phyloP scores from a whole-genome alignment of 2,113 vertebrate species.

The Tichodroma muraria region DNA sequence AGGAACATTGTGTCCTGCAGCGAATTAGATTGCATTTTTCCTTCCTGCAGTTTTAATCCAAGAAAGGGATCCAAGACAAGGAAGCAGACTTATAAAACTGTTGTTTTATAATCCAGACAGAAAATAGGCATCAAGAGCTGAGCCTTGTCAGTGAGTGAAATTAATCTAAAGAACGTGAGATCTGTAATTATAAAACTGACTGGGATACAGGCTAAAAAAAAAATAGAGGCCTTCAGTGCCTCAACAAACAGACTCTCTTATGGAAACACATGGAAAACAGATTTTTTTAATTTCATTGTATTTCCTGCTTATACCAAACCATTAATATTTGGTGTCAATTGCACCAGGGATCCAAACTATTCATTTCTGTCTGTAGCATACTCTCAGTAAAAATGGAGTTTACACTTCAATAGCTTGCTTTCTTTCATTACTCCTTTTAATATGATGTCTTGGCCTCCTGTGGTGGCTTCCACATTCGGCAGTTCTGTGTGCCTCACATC shows the following conservation, averaged over 20 bases:
- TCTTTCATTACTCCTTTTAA: constrained; percentile 56
- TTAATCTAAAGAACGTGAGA: background rate
- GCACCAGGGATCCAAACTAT: background rate
- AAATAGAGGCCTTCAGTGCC: background rate
- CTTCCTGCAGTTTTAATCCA: constrained; percentile 1
- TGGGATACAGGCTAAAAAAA: background rate
- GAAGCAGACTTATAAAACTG: fast-evolving
- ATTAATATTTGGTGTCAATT: constrained; percentile 12
- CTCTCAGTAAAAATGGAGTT: constrained; percentile 38
- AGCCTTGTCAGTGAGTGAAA: background rate
- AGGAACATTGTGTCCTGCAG: background rate
- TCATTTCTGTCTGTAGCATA: constrained; percentile 20
- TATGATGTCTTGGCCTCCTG: constrained; percentile 22
- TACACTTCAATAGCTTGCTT: constrained; percentile 27
- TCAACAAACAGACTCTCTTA: background rate
- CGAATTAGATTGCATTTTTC: background rate
- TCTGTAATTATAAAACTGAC: background rate
- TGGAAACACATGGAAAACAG: background rate
- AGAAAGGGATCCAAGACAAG: background rate
- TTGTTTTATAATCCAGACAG: background rate
- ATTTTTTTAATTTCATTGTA: background rate
- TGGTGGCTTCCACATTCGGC: constrained; percentile 2
- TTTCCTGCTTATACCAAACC: background rate
- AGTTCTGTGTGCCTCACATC: constrained; percentile 2
- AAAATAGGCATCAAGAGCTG: background rate